Conservation (phyloP, 1,140 invertebrate genomes). For the Ceratina australensis region DNA sequence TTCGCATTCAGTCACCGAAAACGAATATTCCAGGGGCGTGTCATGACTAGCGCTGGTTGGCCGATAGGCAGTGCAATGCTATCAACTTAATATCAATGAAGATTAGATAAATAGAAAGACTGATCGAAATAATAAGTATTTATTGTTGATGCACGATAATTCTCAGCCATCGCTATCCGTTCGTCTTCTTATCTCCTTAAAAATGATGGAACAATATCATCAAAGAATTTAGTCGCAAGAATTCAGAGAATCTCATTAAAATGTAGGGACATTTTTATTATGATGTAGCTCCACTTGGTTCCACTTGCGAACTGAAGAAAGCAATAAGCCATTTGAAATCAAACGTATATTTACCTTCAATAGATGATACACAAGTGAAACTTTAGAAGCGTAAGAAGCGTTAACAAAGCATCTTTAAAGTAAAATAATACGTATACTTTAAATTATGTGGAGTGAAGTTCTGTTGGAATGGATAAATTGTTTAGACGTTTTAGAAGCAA, state of each 20-base stretch:
- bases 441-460: conserved; percentile 52
- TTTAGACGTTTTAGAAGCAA: conserved; percentile 27
- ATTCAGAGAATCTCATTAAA: background rate
- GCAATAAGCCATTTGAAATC: conserved; percentile 49
- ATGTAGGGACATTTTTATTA: background rate
- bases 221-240: too few species aligned
- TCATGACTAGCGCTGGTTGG: conserved; percentile 40
- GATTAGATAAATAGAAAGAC: background rate
- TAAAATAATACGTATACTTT: conserved; percentile 27
- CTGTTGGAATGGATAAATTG: conserved; percentile 63
- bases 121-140: background rate
- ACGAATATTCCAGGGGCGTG: conserved; percentile 50
- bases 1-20: conserved; percentile 46
- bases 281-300: background rate
- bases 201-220: too few species aligned
- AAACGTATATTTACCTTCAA: conserved; percentile 44
- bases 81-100: conserved; percentile 25
- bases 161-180: too few species aligned
- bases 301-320: conserved; percentile 7
- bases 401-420: background rate
- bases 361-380: background rate
- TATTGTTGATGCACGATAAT: background rate
- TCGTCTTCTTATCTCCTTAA: too few species aligned
- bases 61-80: conserved; percentile 21
- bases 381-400: conserved; percentile 4